Evolutionary conservation across 2,113 vertebrate species (phyloP), one percentile per base, ranked within the genome.

Genomic region (Engraulis encrasicolus): DNA sequence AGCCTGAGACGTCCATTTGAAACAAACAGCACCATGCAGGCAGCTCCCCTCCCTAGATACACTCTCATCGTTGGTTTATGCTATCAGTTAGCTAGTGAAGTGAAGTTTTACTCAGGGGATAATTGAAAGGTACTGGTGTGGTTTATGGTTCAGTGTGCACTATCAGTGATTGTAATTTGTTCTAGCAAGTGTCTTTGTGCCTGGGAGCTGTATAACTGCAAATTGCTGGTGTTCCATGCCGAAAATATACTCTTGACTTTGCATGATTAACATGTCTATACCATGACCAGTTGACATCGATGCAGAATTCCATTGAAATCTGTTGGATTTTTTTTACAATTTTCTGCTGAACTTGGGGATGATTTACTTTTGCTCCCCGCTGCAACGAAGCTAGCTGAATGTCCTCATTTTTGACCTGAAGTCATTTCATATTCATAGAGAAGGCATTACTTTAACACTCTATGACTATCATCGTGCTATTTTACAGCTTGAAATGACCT

Each of bases 161-260:
- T 9, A 45, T 9, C 40, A 45, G 40, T 45, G 40, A 45, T 45
- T 45, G 40, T 45, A 45, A 45, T 45, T 45, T 45, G 40, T 9
- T 45, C 40, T 45, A 45, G 4, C 3, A 89, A 83, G 82, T 84
- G 83, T 87, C 87, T 82, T 87, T 89, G 36, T 71, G 81, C 6
- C 18, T 11, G 17, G 23, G 17, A n/a, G 9, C 4, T 80, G 9
- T 5, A 9, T 9, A 5, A 9, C 9, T 45, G 3, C 9, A 3
- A 9, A 9, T 45, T 45, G 40, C 4, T 45, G 40, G 40, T 45
- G 4, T 45, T 45, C 40, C 9, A 45, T 45, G 40, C 4, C 40
- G 9, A 45, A 45, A 45, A 45, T 45, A 45, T 45, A 5, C 40
- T 45, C 40, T 45, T 45, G 40, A 45, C 40, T 45, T 45, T 45